Evolutionary conservation across 2,888 invertebrate genomes (phyloP).

Genomic region (Zygogramma bicolorata): DNA sequence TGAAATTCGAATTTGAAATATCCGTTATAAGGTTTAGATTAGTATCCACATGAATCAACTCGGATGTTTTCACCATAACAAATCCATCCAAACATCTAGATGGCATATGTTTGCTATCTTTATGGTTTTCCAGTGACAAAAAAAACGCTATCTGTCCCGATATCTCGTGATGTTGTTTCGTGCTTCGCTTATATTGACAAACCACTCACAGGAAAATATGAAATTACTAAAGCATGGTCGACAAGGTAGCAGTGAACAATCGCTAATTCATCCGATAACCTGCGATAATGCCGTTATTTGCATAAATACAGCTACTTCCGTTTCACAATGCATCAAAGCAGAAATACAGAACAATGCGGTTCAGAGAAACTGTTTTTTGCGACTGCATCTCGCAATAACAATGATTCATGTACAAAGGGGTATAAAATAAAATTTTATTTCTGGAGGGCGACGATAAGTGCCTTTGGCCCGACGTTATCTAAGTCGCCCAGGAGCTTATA

Average conservation of each 20-base stretch:
- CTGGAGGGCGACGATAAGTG: too few relatives aligned
- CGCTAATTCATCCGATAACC: background rate
- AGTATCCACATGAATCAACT: too few relatives aligned
- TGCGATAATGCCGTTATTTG: background rate
- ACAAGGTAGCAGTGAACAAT: background rate
- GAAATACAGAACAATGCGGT: background rate
- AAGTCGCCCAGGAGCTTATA: too few relatives aligned
- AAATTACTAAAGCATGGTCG: background rate
- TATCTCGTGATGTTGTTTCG: background rate
- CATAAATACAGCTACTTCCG: background rate
- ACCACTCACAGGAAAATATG: background rate
- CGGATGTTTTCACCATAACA: too few relatives aligned
- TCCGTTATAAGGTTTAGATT: too few relatives aligned
- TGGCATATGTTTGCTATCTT: too few relatives aligned
- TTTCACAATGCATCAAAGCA: background rate
- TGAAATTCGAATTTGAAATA: too few relatives aligned
- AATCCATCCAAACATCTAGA: too few relatives aligned
- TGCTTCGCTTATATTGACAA: background rate
- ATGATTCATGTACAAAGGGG: too few relatives aligned
- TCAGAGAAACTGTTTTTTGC: background rate
- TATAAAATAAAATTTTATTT: too few relatives aligned
- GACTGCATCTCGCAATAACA: too few relatives aligned
- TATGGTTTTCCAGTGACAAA: background rate
- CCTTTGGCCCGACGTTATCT: too few relatives aligned
- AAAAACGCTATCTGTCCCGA: constrained; percentile 19